A percentile compares a stretch with the other conserved stretches of the same genome.
phyloP scores from a whole-genome alignment of 1,140 invertebrate species.

The Hetaerina americana region DNA sequence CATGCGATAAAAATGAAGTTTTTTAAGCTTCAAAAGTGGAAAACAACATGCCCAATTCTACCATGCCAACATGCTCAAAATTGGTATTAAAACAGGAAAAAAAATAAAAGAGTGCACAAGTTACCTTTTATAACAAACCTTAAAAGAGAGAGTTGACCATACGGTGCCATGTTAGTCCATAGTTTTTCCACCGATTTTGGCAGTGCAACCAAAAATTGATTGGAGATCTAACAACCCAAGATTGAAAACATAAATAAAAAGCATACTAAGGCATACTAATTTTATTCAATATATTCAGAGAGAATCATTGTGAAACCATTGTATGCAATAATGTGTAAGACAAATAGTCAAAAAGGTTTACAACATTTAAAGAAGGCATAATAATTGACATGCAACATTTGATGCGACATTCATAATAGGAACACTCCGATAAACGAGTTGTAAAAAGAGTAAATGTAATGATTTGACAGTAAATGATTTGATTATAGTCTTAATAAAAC shows the following conservation, averaged over 20 bases:
- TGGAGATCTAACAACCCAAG: background rate
- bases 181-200: background rate
- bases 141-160: background rate
- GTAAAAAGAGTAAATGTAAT: no score
- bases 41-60: background rate
- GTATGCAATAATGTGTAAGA: no score
- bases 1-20: no score
- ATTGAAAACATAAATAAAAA: background rate
- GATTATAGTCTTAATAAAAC: no score
- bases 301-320: background rate
- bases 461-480: no score
- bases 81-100: background rate
- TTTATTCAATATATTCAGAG: background rate
- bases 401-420: no score
- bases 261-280: background rate
- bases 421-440: no score
- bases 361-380: no score
- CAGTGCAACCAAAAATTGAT: background rate
- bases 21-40: no score
- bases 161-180: background rate
- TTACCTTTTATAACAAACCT: constrained; percentile 6
- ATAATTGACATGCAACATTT: no score
- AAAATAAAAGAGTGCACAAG: background rate
- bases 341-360: no score
- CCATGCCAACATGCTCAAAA: background rate